Base-by-base conservation (phyloP, 1,140 invertebrate genomes). In the Drosophila chauvacae region DNA sequence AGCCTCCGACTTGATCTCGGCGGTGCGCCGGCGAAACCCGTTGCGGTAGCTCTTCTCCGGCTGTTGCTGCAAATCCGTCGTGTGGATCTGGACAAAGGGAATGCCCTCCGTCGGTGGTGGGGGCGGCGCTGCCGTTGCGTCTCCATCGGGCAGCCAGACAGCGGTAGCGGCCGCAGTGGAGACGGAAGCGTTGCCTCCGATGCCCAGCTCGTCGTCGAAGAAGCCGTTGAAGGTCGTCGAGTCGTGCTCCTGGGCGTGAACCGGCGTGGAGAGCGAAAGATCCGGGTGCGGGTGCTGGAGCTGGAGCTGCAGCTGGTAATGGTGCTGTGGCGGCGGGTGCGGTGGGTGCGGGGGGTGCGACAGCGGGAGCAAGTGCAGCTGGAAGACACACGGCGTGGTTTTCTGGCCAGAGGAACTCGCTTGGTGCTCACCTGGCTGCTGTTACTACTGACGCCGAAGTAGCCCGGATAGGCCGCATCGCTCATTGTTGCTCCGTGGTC, bases 31-130 rank as follows among this genome's bases (percentile, higher is more conserved):
- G 11, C 91, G 71, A 62, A 91, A 92, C 3, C 77, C 76, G 55
- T 90, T 92, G 41, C 82, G 79, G 68, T 85, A 92, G 60, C 80
- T 90, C 23, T 77, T 79, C 20, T 78, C 72, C 45, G 83, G 80
- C 44, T 91, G 74, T 26, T 80, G 81, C 37, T 92, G 91, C 20
- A 92, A 41, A 44, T 92, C 78, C 2, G 88, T 92, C 0, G 91
- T 92, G 35, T 92, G 91, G 11, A 92, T 92, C 61, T 92, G 91
- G 9, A 92, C 91, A 48, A 92, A 92, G 0, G 91, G 91, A 41
- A 92, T 88, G 42, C 53, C 65, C 20, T 56, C 53, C 9, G 48
- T 69, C 10, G 44, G 35, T 7, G 47, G 47, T 50, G 47, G 45
- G 9, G 48, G 48, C 26, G 47, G 48, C 6, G 58, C 30, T 13